Evolutionary conservation across 2,797 vertebrate genomes (phyloP), one percentile per base, ranked within the genome.

Genomic region (Gymnoscopelus braueri): DNA sequence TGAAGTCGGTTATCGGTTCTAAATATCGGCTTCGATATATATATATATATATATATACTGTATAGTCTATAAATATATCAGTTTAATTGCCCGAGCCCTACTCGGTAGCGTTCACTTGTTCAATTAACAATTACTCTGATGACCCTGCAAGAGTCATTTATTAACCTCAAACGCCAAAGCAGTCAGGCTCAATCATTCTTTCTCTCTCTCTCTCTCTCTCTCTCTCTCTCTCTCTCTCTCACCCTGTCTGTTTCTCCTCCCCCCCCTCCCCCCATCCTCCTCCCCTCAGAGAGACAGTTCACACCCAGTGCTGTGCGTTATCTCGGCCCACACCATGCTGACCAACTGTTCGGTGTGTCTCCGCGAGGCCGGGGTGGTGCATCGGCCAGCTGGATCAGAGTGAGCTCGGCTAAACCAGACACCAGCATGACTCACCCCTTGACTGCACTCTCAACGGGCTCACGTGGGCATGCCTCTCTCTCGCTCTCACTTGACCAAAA

Each of bases 301-400:
- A 84, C 86, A 87, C 70, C 72, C 69, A 15, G 73, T n/a, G 47
- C 88, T 78, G 84, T 78, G 84, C n/a, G 63, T 86, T 82, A 77
- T 85, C 79, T 78, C 86, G 75, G 79, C 79, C 69, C 81, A 79
- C 80, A 85, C 77, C 81, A 87, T n/a, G 84, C 88, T 80, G 80
- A 87, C 88, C 86, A 91, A 89, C 87, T 85, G 82, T 85, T 88
- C 67, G 69, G 39, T 65, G 79, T 73, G 69, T 84, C 78, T 74
- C 58, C 72, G 70, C 14, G 10, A 35, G 12, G 14, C 7, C 56
- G 14, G 10, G 48, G 10, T 7, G 50, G 5, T 15, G 50, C 50
- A 51, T 15, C 63, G 65, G 84, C 72, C 86, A 83, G 82, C 62
- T 71, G 82, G 85, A 87, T 87, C 79, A 82, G 85, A 81, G 39